Conservation (phyloP, 2,113 vertebrate genomes). For the Tyrannus savana region DNA sequence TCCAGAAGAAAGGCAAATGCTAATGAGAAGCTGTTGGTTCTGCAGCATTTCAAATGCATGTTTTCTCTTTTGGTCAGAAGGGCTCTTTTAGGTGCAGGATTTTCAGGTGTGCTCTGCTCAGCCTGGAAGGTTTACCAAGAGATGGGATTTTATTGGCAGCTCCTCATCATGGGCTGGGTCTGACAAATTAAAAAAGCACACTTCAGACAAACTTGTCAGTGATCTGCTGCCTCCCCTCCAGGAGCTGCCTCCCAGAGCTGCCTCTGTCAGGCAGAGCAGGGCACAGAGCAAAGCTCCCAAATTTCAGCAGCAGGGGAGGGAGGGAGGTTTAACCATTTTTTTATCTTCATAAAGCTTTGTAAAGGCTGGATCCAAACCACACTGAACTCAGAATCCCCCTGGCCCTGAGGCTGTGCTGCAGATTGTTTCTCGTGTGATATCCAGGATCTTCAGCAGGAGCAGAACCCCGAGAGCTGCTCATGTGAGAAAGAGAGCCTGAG, state of each 20-base stretch:
- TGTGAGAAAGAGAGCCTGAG: not conserved
- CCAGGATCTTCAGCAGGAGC: not conserved
- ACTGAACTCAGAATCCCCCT: not conserved
- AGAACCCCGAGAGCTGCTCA: not conserved
- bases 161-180: not conserved
- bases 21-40: slow-evolving; percentile 20
- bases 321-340: not conserved
- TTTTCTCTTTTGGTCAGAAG: not conserved
- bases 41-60: slow-evolving; percentile 10
- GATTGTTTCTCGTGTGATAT: not conserved
- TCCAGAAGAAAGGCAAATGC: slow-evolving; percentile 29
- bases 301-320: not conserved
- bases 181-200: not conserved
- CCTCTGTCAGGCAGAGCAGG: not conserved
- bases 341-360: not conserved
- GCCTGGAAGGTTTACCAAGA: slow-evolving; percentile 46
- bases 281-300: not conserved
- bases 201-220: not conserved
- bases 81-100: slow-evolving; percentile 44
- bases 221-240: not conserved
- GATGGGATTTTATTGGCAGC: slow-evolving; percentile 20
- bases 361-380: not conserved
- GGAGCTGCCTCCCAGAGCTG: not conserved
- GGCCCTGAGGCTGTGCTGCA: not conserved
- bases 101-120: slow-evolving; percentile 38